These are phyloP conservation scores for Oceanodroma tethys DNA, from an alignment of 2,113 vertebrate species.

Conservation along the genomic window DNA sequence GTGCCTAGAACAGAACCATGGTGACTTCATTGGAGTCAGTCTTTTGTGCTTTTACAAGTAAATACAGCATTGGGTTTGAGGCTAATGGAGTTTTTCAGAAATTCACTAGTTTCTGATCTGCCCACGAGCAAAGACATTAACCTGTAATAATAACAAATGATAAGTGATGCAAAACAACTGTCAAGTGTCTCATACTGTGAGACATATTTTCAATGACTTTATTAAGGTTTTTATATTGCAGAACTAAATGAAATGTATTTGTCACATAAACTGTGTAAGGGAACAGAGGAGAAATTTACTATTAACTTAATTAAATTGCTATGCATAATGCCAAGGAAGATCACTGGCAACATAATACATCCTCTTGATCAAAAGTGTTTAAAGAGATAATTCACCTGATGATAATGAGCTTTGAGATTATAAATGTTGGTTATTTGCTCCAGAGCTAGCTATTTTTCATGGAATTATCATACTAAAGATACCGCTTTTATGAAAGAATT, in stretches of 20 bases:
- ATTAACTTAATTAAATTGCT: not conserved
- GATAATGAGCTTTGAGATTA: not conserved
- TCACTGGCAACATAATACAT: not conserved
- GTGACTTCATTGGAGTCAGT: not conserved
- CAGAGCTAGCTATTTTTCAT: not conserved
- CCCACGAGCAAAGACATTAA: not conserved
- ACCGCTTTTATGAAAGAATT: not conserved
- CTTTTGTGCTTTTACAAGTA: not conserved
- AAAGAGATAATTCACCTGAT: constrained; percentile 13
- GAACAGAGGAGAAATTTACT: not conserved
- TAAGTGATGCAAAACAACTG: not conserved
- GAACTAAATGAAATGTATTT: not conserved
- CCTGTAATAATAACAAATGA: not conserved
- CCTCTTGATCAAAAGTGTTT: not conserved
- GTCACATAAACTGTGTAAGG: not conserved
- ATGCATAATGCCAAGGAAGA: not conserved
- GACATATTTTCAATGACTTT: not conserved
- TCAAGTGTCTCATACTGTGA: not conserved
- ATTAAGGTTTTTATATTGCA: not conserved
- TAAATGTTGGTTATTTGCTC: not conserved
- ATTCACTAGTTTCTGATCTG: not conserved
- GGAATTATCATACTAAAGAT: not conserved
- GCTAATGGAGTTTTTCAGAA: not conserved
- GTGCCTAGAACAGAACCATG: not conserved
- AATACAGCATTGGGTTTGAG: not conserved